These are phyloP conservation scores for Andrena minutula DNA, from an alignment of 2,888 invertebrate genomes.

Conservation along the genomic window DNA sequence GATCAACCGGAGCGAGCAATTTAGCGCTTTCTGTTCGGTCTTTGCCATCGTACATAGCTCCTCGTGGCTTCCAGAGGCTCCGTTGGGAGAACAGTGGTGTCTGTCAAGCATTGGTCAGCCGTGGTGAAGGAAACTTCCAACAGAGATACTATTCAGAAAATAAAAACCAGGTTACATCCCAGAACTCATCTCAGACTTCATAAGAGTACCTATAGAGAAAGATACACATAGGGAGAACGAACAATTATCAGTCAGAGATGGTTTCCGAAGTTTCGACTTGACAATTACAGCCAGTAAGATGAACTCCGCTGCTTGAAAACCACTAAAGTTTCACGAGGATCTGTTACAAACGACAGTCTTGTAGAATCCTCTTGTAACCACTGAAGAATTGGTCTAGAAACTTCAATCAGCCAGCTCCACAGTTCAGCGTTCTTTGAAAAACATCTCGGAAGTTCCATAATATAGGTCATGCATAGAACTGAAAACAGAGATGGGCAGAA, in stretches of 20 bases:
- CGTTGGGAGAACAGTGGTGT: neutral
- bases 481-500: too few relatives aligned
- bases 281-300: conserved; percentile 26
- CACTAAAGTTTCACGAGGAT: conserved; percentile 33
- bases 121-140: neutral
- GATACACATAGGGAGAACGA: conserved; percentile 9
- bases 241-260: conserved; percentile 36
- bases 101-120: neutral
- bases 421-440: conserved; percentile 43
- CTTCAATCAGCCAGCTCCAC: conserved; percentile 45
- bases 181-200: neutral
- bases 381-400: conserved; percentile 38
- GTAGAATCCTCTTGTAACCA: conserved; percentile 27
- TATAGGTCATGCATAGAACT: conserved; percentile 13
- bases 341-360: conserved; percentile 43
- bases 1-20: conserved; percentile 10
- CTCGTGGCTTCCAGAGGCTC: neutral
- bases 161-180: neutral
- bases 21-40: conserved; percentile 5
- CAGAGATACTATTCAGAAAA: neutral
- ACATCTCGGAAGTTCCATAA: conserved; percentile 46
- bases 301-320: neutral
- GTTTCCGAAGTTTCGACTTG: conserved; percentile 28
- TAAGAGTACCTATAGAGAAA: conserved; percentile 7
- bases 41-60: neutral